Base-by-base conservation (phyloP, 2,888 invertebrate species). In the Linyphia triangularis region DNA sequence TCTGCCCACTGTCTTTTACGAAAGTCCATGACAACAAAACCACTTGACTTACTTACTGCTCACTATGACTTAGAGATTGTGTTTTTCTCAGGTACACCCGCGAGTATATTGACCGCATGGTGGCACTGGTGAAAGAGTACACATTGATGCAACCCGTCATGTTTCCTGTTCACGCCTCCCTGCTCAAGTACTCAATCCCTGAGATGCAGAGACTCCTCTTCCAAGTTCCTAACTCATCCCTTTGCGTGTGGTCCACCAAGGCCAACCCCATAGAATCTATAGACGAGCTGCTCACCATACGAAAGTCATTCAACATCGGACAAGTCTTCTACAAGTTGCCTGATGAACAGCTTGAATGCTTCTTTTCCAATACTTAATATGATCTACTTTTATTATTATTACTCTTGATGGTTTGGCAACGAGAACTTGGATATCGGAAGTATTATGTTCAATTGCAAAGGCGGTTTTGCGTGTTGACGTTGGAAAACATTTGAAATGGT, bases 281-380 rank as follows among this genome's bases (percentile, higher is more conserved):
- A 37, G 91, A 91, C 30, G 91, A 91, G 78, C 75, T 91, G 79
- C 69, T 91, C 24, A 72, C 90, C 59, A 90, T 90, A n/a, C 78
- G 91, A 22, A 90, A 90, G 83, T 89, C 90, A 43, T 91, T 91
- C 84, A 82, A 89, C 70, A 72, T 89, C 63, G 89, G 90, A 65
- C 91, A 91, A 28, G 89, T 91, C 16, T 90, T 90, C 78, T 91
- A 91, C 82, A 91, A 91, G 75, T 81, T 91, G 86, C 91, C 91
- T 0, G 90, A 91, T 16, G 90, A 91, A 10, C 88, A 86, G 65
- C 81, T 90, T 3, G 88, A 90, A 26, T 86, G 85, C 82, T 90
- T 90, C 67, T 90, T 86, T 43, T 90, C 90, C 37, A 85, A 86
- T 67, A 90, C 90, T 33, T 89, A 86, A 65, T n/a, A 26, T 9